Base-by-base conservation (phyloP, 2,888 invertebrate species). In the Eupithecia insigniata region DNA sequence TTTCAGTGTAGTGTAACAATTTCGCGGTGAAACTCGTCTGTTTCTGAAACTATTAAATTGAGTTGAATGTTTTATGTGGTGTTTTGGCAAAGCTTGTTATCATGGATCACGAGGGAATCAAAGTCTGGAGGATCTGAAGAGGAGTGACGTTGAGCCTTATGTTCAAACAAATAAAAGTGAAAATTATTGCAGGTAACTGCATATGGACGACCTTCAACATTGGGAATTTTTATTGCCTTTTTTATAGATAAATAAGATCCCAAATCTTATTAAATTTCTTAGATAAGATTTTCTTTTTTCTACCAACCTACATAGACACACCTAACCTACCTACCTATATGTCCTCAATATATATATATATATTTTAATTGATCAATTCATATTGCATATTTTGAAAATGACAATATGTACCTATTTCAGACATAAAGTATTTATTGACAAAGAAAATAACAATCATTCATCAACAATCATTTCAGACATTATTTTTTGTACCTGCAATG, bases 1-100 rank as follows among this genome's bases (percentile, higher is more conserved):
- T 36, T 83, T 84, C 82, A 84, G 82, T 84, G 72, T 84, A 83
- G 82, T 82, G 81, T 82, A 76, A 81, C 80, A 78, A 80, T 83
- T 85, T 85, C 78, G 65, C 68, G 32, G 72, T 71, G 69, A 67
- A 79, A 82, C 80, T 79, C 82, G 80, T 81, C 28, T 78, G 75
- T 73, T 77, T 79, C 77, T 79, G 66, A 79, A 78, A 39, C n/a
- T 46, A 66, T 51, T 3, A 32, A 32, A 32, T 61, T 39, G 30
- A 36, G 46, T 28, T 51, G n/a, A 66, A 46, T 70, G 66, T 61
- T 71, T 60, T 60, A 72, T 74, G 74, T 74, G 71, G 74, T 74
- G 69, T 66, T 71, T 62, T 66, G 67, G 68, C 18, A 60, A 58
- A 58, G 28, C 12, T 66, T 74, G 68, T 72, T 71, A 67, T 70